phyloP scores from a whole-genome alignment of 2,797 vertebrate genomes.

The Anableps anableps region DNA sequence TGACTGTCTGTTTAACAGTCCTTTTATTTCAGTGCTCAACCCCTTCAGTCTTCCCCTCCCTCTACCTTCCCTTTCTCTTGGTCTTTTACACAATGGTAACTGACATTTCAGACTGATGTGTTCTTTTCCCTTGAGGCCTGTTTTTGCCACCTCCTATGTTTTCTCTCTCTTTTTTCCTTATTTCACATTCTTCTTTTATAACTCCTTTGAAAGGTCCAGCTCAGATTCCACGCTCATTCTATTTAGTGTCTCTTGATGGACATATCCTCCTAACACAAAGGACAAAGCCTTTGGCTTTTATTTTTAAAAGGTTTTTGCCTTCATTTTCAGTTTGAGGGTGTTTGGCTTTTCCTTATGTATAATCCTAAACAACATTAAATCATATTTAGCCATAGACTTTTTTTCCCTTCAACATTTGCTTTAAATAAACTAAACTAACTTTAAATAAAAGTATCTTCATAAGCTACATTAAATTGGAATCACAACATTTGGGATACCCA shows the following conservation, averaged over 20 bases:
- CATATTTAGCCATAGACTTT: neutral
- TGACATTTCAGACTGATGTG: slow-evolving; percentile 63
- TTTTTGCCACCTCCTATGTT: slow-evolving; percentile 27
- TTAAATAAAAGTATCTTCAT: neutral
- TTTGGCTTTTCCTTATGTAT: neutral
- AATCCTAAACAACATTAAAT: too few species aligned
- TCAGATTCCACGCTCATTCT: slow-evolving; percentile 12
- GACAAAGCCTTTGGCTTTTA: slow-evolving; percentile 37
- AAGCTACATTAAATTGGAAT: neutral
- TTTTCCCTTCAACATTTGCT: neutral
- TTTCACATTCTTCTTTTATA: slow-evolving; percentile 18
- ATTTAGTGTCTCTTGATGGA: slow-evolving; percentile 11
- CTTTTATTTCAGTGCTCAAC: neutral
- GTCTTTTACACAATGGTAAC: slow-evolving; percentile 56
- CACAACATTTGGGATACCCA: neutral
- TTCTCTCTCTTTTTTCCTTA: neutral
- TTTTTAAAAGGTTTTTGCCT: neutral
- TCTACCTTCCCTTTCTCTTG: slow-evolving; percentile 21
- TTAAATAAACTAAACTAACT: too few species aligned
- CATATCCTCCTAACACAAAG: neutral
- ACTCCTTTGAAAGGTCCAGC: slow-evolving; percentile 14
- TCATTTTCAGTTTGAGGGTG: slow-evolving; percentile 1
- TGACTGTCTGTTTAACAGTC: slow-evolving; percentile 6
- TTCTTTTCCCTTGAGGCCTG: slow-evolving; percentile 48
- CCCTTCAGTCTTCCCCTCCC: slow-evolving; percentile 6